Conservation (phyloP, 1,140 invertebrate genomes). For the Hermetia illucens region DNA sequence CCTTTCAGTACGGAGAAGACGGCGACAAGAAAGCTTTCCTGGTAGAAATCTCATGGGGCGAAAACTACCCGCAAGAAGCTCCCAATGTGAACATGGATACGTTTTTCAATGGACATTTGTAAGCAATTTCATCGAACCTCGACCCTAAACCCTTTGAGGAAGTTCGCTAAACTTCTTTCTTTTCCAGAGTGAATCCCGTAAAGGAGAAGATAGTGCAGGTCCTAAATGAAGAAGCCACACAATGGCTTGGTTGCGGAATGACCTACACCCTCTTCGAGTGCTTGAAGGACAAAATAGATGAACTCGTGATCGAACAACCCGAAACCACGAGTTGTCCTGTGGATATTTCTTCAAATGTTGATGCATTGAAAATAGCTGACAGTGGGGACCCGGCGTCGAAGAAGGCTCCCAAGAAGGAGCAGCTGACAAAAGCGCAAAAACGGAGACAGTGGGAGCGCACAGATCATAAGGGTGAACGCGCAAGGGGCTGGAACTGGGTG, state of each 20-base stretch:
- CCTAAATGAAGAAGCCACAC: slow-evolving; percentile 55
- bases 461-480: slow-evolving; percentile 68
- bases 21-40: slow-evolving; percentile 69
- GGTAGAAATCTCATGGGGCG: slow-evolving; percentile 73
- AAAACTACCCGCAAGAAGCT: slow-evolving; percentile 68
- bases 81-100: slow-evolving; percentile 76
- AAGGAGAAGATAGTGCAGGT: slow-evolving; percentile 54
- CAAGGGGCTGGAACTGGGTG: slow-evolving; percentile 86
- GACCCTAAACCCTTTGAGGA: not conserved
- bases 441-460: slow-evolving; percentile 69
- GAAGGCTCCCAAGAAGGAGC: slow-evolving; percentile 57
- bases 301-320: slow-evolving; percentile 55
- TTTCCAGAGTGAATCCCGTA: slow-evolving; percentile 47
- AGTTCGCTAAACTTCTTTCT: slow-evolving; percentile 7
- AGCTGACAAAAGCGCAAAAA: slow-evolving; percentile 85
- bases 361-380: slow-evolving; percentile 18
- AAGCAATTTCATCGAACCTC: slow-evolving; percentile 34
- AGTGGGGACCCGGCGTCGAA: slow-evolving; percentile 33
- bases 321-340: slow-evolving; percentile 31
- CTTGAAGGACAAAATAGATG: slow-evolving; percentile 65
- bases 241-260: slow-evolving; percentile 79
- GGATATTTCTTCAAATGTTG: slow-evolving; percentile 15
- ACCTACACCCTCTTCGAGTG: slow-evolving; percentile 90
- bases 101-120: slow-evolving; percentile 91
- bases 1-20: slow-evolving; percentile 67